Evolutionary conservation across 2,113 vertebrate genomes (phyloP), one percentile per base, ranked within the genome.

Genomic region (Camarhynchus parvulus): DNA sequence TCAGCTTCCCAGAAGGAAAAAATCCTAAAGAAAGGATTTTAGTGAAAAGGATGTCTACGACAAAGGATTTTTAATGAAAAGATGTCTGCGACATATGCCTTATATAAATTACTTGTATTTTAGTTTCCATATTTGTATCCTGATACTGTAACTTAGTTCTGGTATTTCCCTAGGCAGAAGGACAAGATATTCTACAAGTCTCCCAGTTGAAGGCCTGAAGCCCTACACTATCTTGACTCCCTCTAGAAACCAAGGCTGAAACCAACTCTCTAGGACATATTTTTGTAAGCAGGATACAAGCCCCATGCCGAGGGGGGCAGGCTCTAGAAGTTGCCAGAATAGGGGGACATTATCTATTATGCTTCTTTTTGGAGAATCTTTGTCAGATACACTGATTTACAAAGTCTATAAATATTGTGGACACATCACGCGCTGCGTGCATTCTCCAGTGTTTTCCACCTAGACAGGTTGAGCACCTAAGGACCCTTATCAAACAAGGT

Each of bases 381-480:
- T 66, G 11, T 30, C 49, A 44, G 39, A 52, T 35, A 35, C 25
- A 12, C 20, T 37, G 19, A 42, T 52, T 63, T 63, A 6, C 37
- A 63, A 63, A 52, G 37, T 52, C 23, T n/a, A 10, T 78, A 52
- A 63, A 63, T 28, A 22, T 17, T n/a, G 11, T 22, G 17, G 13
- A 28, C 2, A 7, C 0, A 0, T 21, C 8, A n/a, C 0, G 0
- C 0, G 0, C 47, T 18, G 14, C 4, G 2, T 64, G 24, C 23
- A 16, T 64, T 52, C 18, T 22, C 37, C 11, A 42, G 10, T 28
- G 30, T 42, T 78, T n/a, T 52, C 47, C 9, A 52, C 37, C 24
- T 78, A 64, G 37, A 42, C 18, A n/a, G 5, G 8, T 2, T 63
- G 47, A n/a, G 47, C 24, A 42, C 31, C 18, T n/a, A 52, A 63